Evolutionary conservation across 2,888 invertebrate species (phyloP), one percentile per base, ranked within the genome.

Genomic region (Willowsia nigromaculata): DNA sequence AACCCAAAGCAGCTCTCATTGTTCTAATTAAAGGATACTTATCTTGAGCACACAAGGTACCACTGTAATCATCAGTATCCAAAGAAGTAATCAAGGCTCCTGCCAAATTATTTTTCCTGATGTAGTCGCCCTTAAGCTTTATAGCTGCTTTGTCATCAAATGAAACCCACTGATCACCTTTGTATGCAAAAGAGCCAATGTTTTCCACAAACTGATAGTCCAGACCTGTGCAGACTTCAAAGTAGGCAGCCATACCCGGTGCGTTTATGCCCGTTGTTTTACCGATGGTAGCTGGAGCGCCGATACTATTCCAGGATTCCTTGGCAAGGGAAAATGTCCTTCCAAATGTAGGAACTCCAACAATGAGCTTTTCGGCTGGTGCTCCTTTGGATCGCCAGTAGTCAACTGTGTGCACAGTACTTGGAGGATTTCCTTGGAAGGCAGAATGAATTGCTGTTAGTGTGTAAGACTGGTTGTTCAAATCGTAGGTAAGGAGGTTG

Each of bases 341-440:
- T 0, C 97, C 98, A 93, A 98, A 98, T 93, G 98, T 96, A 0
- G 98, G 97, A 85, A 98, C 95, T 0, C 98, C 97, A 76, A 97
- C 94, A 0, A 97, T 94, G 1, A 98, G 94, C 93, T 98, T 98
- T 81, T 96, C 95, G 1, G 96, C 96, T 15, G 96, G 96, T 0
- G 97, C 97, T 4, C 92, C 92, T 50, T 82, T 59, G 7, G 62
- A n/a, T 2, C 53, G 30, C 90, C 88, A 91, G 71, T 85, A 88
- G 1, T 89, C 40, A 7, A 90, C 50, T 9, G 88, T 76, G 40
- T 50, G 43, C 11, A 81, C 65, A 9, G 65, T 47, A 47, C 37
- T 86, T 62, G 85, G 65, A 11, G 56, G 96, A 0, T 96, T 95
- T 93, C 96, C 95, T 83, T 94, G 94, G 1, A 98, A 94, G 0